Base-by-base conservation (phyloP, 2,113 vertebrate species). In the Megalops atlanticus region DNA sequence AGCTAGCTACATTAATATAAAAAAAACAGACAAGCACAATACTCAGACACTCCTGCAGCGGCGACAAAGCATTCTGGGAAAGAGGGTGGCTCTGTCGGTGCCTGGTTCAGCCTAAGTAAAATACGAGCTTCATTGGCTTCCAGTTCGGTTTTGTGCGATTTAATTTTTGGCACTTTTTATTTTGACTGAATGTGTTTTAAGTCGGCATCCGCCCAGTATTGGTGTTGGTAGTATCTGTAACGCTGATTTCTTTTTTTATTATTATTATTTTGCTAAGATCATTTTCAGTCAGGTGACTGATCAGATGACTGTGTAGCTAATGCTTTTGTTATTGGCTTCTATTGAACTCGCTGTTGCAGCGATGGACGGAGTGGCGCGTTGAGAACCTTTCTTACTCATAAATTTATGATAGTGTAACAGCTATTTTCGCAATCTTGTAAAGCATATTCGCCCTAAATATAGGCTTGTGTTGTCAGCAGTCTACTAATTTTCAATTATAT, bases 1-100 rank as follows among this genome's bases (percentile, higher is more conserved):
- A 83, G 80, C n/a, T 27, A 45, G 14, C 21, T 78, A 54, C 41
- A 82, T 84, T 78, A 74, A 86, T 80, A 77, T 69, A 49, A 31
- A n/a, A 31, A n/a, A 54, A 72, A 68, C 40, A 77, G 40, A 49
- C 58, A 41, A 75, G 18, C 35, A 36, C 39, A 68, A 69, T 83
- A 43, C 39, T 82, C 77, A 54, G 76, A 76, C 80, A 45, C 80
- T 86, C 82, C 82, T 75, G 77, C 70, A 73, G 58, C 80, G 77
- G 76, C 58, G 39, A 43, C 72, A 58, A 40, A 82, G 87, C 82
- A 84, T 86, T 83, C 49, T 84, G 86, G 84, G 84, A 84, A 84
- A 82, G 33, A 8, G 58, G 75, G 73, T 54, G 77, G 68, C 76
- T 33, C 27, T 73, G 16, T 36, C 40, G 21, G 31, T 49, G 79